phyloP scores from a whole-genome alignment of 1,140 invertebrate species.

The Drosophila baimaii region DNA sequence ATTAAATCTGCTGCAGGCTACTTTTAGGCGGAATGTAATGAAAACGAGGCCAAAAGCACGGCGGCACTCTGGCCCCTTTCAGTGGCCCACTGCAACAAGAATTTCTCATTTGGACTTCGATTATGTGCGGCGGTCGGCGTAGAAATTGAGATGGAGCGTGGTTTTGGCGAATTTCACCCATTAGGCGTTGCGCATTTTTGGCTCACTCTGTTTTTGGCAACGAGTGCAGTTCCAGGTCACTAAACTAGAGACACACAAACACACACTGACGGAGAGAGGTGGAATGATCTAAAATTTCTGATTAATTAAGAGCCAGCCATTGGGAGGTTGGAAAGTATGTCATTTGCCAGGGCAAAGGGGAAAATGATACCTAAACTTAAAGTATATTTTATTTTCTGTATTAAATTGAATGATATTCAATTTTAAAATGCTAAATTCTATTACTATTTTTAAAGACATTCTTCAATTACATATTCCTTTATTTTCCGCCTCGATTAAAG shows the following conservation, averaged over 20 bases:
- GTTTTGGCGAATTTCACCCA: slow-evolving; percentile 19
- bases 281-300: slow-evolving; percentile 6
- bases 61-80: slow-evolving; percentile 9
- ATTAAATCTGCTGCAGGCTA: slow-evolving; percentile 62
- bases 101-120: slow-evolving; percentile 65
- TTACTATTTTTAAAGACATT: too few species aligned
- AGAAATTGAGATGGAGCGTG: slow-evolving; percentile 9
- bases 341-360: neutral
- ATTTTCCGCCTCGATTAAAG: slow-evolving; percentile 14
- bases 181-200: slow-evolving; percentile 44
- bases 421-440: too few species aligned
- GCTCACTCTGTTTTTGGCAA: slow-evolving; percentile 24
- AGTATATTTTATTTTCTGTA: too few species aligned
- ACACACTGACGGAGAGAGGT: neutral
- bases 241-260: neutral
- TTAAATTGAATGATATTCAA: too few species aligned
- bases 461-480: too few species aligned
- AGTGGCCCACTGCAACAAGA: slow-evolving; percentile 42
- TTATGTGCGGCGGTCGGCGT: slow-evolving; percentile 21
- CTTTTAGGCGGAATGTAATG: slow-evolving; percentile 59
- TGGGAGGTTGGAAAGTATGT: neutral
- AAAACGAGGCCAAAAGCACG: slow-evolving; percentile 60
- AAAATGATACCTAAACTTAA: too few species aligned
- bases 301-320: neutral
- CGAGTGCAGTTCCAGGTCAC: slow-evolving; percentile 28